phyloP scores from a whole-genome alignment of 2,888 invertebrate species.

The Acronicta alni region DNA sequence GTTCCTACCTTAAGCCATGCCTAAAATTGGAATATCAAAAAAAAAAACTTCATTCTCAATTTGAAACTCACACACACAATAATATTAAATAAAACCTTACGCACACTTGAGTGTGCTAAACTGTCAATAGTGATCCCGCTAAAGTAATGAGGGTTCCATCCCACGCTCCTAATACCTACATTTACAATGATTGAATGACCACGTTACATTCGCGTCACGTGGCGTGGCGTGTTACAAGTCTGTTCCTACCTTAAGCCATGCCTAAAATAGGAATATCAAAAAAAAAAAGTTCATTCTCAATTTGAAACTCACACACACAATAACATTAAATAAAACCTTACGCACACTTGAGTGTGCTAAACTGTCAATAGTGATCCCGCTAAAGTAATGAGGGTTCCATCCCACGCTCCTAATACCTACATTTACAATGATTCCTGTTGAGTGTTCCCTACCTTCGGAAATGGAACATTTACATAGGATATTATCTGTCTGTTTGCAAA shows the following conservation, averaged over 20 bases:
- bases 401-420: slow-evolving; percentile 3
- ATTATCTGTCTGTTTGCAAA: slow-evolving; percentile 23
- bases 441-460: slow-evolving; percentile 15
- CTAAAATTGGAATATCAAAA: no score
- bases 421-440: slow-evolving; percentile 19
- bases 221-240: no score
- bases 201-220: no score
- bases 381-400: slow-evolving; percentile 30
- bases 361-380: slow-evolving; percentile 31
- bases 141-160: slow-evolving; percentile 30
- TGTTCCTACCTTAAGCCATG: no score
- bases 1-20: no score
- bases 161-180: slow-evolving; percentile 6
- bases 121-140: slow-evolving; percentile 29
- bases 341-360: slow-evolving; percentile 8
- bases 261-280: no score
- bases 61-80: slow-evolving; percentile 11
- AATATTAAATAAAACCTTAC: slow-evolving; percentile 3
- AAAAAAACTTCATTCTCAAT: not conserved
- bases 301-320: slow-evolving; percentile 11
- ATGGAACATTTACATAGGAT: slow-evolving; percentile 12
- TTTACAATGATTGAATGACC: slow-evolving; percentile 21
- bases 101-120: slow-evolving; percentile 9
- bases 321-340: slow-evolving; percentile 1
- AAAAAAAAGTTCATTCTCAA: no score